A percentile compares a stretch with the other conserved stretches of the same genome.
Conservation (phyloP, 2,797 vertebrate species). For the Sebastes glaucus region DNA sequence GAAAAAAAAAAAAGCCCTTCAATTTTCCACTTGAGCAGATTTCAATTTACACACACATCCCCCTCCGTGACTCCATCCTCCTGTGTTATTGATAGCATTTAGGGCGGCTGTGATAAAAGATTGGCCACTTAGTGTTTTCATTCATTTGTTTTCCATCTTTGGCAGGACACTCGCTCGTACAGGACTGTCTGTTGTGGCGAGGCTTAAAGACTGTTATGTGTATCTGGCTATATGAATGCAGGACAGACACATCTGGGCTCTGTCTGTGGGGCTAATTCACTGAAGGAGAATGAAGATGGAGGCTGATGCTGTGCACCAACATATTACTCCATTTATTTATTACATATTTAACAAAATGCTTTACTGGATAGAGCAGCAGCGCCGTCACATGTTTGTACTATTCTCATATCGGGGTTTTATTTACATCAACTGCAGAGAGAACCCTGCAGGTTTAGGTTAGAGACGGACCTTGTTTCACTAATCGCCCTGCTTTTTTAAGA, state of each 20-base stretch:
- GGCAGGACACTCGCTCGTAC: conserved; percentile 16
- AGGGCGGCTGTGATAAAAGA: conserved; percentile 68
- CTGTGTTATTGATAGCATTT: conserved; percentile 71
- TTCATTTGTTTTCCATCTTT: conserved; percentile 49
- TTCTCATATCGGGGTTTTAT: neutral
- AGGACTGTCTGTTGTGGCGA: neutral
- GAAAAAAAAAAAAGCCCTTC: conserved; percentile 54
- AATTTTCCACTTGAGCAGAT: conserved; percentile 77
- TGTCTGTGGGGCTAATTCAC: neutral
- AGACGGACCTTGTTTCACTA: neutral
- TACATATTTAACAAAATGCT: neutral
- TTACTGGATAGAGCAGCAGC: neutral
- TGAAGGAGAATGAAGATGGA: neutral
- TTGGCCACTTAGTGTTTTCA: conserved; percentile 51
- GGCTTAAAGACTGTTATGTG: neutral
- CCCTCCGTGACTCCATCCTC: conserved; percentile 53
- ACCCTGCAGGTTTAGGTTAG: neutral
- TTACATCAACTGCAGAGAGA: neutral
- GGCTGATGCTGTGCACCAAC: neutral
- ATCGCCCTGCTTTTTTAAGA: neutral
- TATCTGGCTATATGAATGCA: neutral
- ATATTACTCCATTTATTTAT: neutral
- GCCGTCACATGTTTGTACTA: neutral
- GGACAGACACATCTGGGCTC: neutral
- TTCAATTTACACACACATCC: conserved; percentile 70